These are phyloP conservation scores for Entomyzon cyanotis DNA, from an alignment of 2,113 vertebrate genomes.

Conservation along the genomic window DNA sequence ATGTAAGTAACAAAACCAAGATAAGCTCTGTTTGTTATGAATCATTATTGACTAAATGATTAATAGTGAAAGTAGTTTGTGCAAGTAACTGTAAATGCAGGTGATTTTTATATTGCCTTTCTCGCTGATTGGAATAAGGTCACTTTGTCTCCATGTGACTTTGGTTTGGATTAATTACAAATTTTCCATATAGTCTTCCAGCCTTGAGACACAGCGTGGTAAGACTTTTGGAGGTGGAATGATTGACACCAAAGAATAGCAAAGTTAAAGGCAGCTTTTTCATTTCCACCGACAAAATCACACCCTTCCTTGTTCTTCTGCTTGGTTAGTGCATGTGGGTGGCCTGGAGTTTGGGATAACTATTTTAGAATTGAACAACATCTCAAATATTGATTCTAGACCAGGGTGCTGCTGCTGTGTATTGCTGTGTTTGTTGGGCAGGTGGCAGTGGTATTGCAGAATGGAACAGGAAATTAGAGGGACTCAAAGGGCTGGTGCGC, in stretches of 20 bases:
- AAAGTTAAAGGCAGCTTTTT: not conserved
- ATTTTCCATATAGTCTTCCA: not conserved
- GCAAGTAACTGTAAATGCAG: not conserved
- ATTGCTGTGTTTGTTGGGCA: not conserved
- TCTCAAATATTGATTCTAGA: not conserved
- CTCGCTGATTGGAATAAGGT: not conserved
- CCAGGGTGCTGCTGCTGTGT: rapidly evolving
- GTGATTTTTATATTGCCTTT: not conserved
- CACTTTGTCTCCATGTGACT: not conserved
- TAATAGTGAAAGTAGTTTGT: not conserved
- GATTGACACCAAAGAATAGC: not conserved
- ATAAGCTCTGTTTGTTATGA: not conserved
- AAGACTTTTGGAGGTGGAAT: not conserved
- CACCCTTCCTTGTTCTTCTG: not conserved
- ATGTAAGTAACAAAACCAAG: not conserved
- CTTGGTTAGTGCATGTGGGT: not conserved
- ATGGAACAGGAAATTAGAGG: not conserved
- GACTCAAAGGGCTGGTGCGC: rapidly evolving
- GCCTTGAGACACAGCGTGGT: not conserved
- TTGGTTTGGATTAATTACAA: conserved; percentile 25
- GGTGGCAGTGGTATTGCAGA: not conserved
- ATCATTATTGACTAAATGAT: conserved; percentile 24
- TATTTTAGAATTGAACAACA: not conserved
- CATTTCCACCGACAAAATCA: not conserved
- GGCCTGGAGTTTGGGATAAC: not conserved